phyloP scores from a whole-genome alignment of 2,797 vertebrate genomes.

The Centropyge bicolor region DNA sequence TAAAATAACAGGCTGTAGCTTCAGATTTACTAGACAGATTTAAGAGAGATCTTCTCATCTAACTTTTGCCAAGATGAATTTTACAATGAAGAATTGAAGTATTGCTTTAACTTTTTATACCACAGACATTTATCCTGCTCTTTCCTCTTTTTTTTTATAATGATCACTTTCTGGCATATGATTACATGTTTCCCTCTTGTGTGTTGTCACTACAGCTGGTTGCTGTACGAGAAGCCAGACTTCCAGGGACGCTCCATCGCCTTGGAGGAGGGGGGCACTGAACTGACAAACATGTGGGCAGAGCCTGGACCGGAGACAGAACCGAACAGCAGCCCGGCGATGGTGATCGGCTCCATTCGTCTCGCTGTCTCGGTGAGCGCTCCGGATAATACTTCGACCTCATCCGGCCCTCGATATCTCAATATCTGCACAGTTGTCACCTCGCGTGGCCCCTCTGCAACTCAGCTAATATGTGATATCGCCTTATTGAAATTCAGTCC shows the following conservation, averaged over 20 bases:
- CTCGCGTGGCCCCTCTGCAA: constrained; percentile 3
- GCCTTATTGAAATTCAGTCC: constrained; percentile 34
- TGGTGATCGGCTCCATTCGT: constrained; percentile 91
- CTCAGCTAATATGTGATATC: neutral
- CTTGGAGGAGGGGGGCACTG: constrained; percentile 90
- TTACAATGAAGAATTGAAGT: neutral
- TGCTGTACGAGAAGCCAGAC: constrained; percentile 93
- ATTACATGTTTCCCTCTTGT: neutral
- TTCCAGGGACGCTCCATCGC: constrained; percentile 91
- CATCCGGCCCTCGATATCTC: neutral
- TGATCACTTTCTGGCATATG: neutral
- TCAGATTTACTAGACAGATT: neutral
- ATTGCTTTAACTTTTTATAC: constrained; percentile 9
- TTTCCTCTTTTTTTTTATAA: neutral
- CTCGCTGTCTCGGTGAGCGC: constrained; percentile 90
- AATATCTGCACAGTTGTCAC: neutral
- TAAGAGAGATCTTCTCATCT: neutral
- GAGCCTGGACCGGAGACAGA: constrained; percentile 74
- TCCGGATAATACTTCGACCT: constrained; percentile 23
- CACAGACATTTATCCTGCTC: neutral
- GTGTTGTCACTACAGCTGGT: constrained; percentile 86
- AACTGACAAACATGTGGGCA: constrained; percentile 89
- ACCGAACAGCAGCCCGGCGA: constrained; percentile 67
- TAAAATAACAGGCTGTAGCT: neutral
- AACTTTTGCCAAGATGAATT: neutral